Conservation (phyloP, 2,113 vertebrate genomes). For the Aegotheles bennettii region DNA sequence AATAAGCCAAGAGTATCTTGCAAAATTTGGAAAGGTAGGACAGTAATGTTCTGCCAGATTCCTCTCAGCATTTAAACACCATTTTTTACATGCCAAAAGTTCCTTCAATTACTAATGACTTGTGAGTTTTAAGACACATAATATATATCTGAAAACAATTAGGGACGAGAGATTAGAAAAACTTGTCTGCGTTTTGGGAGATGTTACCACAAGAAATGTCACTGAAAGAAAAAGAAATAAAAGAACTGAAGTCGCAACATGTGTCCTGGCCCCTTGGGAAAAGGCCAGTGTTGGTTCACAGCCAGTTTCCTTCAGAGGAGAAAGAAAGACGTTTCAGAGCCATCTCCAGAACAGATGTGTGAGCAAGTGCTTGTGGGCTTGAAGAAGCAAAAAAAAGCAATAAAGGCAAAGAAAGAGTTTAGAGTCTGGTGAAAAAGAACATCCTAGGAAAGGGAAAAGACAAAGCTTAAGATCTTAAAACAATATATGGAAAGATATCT, state of each 20-base stretch:
- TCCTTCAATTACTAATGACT: constrained; percentile 32
- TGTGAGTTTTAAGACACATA: neutral
- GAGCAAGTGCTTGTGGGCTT: neutral
- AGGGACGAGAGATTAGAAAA: neutral
- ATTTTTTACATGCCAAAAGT: constrained; percentile 42
- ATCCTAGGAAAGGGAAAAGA: neutral
- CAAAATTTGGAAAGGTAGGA: constrained; percentile 63
- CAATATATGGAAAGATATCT: neutral
- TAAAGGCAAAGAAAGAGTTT: neutral
- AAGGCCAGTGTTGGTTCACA: neutral
- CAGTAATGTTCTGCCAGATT: constrained; percentile 58
- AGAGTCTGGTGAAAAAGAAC: neutral
- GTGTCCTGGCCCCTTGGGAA: neutral
- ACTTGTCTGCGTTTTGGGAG: neutral
- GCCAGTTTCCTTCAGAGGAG: neutral
- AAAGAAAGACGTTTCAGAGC: neutral
- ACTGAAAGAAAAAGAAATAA: neutral
- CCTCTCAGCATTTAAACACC: constrained; percentile 31
- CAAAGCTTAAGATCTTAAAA: neutral
- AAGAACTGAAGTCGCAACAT: neutral
- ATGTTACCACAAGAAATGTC: neutral
- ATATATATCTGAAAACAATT: constrained; percentile 31
- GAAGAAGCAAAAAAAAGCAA: neutral
- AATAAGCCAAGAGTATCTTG: constrained; percentile 59
- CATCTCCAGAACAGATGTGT: neutral